These are phyloP conservation scores for Cataglyphis altisquamis DNA, from an alignment of 2,888 invertebrate genomes.

Conservation along the genomic window DNA sequence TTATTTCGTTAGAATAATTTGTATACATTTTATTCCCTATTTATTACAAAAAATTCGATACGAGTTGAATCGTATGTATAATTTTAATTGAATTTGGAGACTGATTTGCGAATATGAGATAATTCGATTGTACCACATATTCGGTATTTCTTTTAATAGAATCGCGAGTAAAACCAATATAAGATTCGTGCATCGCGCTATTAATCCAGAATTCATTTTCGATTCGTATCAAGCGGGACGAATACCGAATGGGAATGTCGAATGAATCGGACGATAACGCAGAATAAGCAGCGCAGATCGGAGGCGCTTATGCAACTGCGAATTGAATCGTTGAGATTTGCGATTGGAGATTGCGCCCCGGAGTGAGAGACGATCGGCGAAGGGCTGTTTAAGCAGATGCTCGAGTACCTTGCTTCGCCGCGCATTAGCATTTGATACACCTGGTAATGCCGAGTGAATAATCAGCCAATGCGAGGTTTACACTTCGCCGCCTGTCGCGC, in stretches of 20 bases:
- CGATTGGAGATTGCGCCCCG: constrained; percentile 20
- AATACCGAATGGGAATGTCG: background rate
- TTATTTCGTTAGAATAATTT: background rate
- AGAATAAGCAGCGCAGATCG: constrained; percentile 24
- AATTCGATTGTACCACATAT: background rate
- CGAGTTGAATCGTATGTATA: background rate
- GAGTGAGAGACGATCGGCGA: constrained; percentile 50
- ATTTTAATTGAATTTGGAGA: background rate
- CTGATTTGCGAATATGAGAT: background rate
- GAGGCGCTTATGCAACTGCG: constrained; percentile 8
- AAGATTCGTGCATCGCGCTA: background rate
- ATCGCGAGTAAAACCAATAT: background rate
- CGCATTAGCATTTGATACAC: constrained; percentile 55
- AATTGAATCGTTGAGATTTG: constrained; percentile 48
- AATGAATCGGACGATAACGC: constrained; percentile 35
- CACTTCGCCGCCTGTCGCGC: constrained; percentile 30
- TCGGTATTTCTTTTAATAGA: background rate
- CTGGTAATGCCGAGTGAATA: constrained; percentile 52
- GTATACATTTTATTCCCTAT: background rate
- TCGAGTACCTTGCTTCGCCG: constrained; percentile 34
- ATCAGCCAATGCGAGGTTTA: constrained; percentile 50
- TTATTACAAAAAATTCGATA: background rate
- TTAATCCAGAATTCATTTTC: constrained; percentile 8
- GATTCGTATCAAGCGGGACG: background rate
- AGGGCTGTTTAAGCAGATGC: constrained; percentile 43